Evolutionary conservation across 2,113 vertebrate genomes (phyloP).

Genomic region (Rhabdomys dilectus): DNA sequence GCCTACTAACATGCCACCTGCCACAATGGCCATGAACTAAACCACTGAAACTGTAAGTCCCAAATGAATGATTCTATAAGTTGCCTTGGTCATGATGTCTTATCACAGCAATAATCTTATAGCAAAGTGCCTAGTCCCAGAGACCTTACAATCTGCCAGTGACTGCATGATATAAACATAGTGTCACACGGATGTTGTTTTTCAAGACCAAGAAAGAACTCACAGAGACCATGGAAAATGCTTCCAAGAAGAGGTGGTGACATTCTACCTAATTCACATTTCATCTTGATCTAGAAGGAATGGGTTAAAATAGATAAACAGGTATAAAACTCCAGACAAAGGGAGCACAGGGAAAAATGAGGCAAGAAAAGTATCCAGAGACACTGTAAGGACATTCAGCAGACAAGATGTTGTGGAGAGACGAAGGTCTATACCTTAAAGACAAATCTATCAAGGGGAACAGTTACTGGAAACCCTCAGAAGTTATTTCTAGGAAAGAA

Average conservation of each 20-base stretch:
- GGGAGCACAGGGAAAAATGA: neutral
- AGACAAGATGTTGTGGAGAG: neutral
- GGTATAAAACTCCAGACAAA: neutral
- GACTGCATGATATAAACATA: neutral
- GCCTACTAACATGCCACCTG: neutral
- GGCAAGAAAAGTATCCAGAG: neutral
- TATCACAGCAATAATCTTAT: neutral
- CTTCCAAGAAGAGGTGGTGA: slow-evolving; percentile 1
- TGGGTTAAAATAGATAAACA: neutral
- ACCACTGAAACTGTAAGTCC: neutral
- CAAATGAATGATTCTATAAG: neutral
- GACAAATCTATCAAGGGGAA: slow-evolving; percentile 10
- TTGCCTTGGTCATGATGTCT: neutral
- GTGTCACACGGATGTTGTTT: neutral
- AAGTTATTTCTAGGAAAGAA: slow-evolving; percentile 14
- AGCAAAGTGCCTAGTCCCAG: neutral
- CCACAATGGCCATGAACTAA: neutral
- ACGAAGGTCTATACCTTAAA: neutral
- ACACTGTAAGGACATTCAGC: neutral
- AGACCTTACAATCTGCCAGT: neutral
- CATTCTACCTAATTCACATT: neutral
- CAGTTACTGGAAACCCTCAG: neutral
- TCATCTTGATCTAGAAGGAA: neutral
- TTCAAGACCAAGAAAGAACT: neutral
- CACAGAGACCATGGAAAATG: neutral